Conservation (phyloP, 2,113 vertebrate genomes). For the Phyllostomus discolor region DNA sequence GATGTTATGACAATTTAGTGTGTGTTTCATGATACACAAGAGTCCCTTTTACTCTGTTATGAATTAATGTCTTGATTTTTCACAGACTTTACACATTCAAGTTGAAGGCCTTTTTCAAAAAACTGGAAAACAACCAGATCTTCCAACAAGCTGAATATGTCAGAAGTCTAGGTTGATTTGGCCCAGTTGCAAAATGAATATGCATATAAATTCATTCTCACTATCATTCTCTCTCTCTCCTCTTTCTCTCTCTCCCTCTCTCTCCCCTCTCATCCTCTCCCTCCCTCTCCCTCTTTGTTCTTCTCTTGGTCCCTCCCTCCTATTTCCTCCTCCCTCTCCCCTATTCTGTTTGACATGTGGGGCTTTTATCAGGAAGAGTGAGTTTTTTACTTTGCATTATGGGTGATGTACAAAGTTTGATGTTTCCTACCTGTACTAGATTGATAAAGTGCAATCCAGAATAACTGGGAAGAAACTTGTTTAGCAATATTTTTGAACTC, state of each 20-base stretch:
- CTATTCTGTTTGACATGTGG: neutral
- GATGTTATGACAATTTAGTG: slow-evolving; percentile 39
- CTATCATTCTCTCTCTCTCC: neutral
- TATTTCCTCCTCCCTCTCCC: neutral
- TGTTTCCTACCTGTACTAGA: neutral
- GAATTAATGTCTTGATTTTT: slow-evolving; percentile 51
- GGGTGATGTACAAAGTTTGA: neutral
- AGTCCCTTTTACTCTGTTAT: slow-evolving; percentile 33
- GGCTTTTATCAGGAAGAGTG: neutral
- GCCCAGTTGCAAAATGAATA: slow-evolving; percentile 40
- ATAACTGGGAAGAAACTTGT: neutral
- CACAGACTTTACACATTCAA: slow-evolving; percentile 25
- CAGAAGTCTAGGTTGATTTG: slow-evolving; percentile 62
- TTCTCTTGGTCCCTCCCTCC: neutral
- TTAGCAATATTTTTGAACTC: neutral
- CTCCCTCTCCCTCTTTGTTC: neutral
- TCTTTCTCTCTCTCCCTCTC: too few relatives aligned
- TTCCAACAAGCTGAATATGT: slow-evolving; percentile 41
- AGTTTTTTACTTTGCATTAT: slow-evolving; percentile 16
- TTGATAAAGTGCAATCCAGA: neutral
- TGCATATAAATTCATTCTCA: neutral
- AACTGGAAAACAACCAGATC: slow-evolving; percentile 23
- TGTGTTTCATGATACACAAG: slow-evolving; percentile 27
- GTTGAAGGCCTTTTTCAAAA: slow-evolving; percentile 47
- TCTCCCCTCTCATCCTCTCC: neutral